Evolutionary conservation across 2,113 vertebrate genomes (phyloP), one percentile per base, ranked within the genome.

Genomic region (Motacilla tschutschensis): DNA sequence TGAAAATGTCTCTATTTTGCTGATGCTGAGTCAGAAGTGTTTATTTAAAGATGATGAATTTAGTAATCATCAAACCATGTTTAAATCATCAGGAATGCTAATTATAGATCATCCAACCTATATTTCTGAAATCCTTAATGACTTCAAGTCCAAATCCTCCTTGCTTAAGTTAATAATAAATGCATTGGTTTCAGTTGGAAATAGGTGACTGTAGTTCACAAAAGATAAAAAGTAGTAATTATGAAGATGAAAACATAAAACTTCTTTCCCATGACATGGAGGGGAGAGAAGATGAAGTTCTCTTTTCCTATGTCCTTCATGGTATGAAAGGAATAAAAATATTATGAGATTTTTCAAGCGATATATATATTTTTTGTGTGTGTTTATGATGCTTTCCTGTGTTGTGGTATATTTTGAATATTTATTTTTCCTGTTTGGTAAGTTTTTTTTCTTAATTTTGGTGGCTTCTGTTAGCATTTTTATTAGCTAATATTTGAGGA

Each of bases 11-110:
- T 91, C 51, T 85, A 22, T 85, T 90, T 80, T 90, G 69, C 90
- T 91, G 81, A 70, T 95, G 90, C 86, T 91, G 93, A 95, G 81
- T 94, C 79, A 93, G 72, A 85, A 82, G 79, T 90, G 40, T 79
- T 91, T 95, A 93, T 91, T 94, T 94, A 84, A 93, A 91, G 88
- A 94, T 64, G 94, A 92, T 92, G 88, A 95, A 86, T 88, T 90
- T 79, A 82, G 60, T 77, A 90, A 82, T 94, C 88, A 90, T 88
- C 94, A 92, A 89, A 63, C 60, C 41, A 16, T 71, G 60, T 74
- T 92, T 86, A 94, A 91, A 79, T 91, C 90, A 86, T 91, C 81
- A 67, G 38, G 72, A 86, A 88, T 74, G 58, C 88, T 92, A 93
- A 92, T 93, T 93, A 88, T 74, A 93, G 86, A 59, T 77, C 29